These are phyloP conservation scores for Temnothorax curvispinosus DNA, from an alignment of 1,140 invertebrate species.

Conservation along the genomic window DNA sequence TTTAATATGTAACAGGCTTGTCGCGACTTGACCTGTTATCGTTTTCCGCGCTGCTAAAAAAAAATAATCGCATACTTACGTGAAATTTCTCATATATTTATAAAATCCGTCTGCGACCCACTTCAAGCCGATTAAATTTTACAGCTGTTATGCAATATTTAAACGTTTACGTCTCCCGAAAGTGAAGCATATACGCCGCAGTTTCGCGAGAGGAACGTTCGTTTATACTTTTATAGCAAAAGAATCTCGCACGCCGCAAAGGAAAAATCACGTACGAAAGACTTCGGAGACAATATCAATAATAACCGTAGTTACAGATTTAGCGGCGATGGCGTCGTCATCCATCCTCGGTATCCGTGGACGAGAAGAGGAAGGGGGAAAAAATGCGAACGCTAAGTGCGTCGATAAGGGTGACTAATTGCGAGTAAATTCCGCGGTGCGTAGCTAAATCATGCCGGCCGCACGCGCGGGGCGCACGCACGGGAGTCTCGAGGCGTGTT, in stretches of 20 bases:
- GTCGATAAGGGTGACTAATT: slow-evolving; percentile 57
- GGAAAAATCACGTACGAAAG: too few species aligned
- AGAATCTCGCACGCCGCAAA: background rate
- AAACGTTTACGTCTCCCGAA: background rate
- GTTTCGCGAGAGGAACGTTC: background rate
- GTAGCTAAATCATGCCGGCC: slow-evolving; percentile 31
- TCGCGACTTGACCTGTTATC: background rate
- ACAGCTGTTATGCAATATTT: too few species aligned
- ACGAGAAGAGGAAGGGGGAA: background rate
- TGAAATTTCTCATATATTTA: background rate
- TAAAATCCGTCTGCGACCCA: background rate
- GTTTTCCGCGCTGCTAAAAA: background rate
- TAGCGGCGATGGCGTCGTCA: background rate
- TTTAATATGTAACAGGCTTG: background rate
- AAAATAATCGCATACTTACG: background rate
- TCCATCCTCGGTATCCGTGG: background rate
- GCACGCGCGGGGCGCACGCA: slow-evolving; percentile 18
- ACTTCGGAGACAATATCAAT: slow-evolving; percentile 6
- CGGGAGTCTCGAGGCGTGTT: slow-evolving; percentile 6
- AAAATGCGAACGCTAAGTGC: background rate
- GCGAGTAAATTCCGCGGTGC: slow-evolving; percentile 31
- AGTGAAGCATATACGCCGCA: background rate
- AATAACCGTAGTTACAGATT: background rate
- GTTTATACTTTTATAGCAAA: background rate
- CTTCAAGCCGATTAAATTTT: background rate